A percentile compares a stretch with the other conserved stretches of the same genome.
These are phyloP conservation scores for Anthopleura xanthogrammica DNA, from an alignment of 92 coral and sea anemone genomes.

Conservation along the genomic window DNA sequence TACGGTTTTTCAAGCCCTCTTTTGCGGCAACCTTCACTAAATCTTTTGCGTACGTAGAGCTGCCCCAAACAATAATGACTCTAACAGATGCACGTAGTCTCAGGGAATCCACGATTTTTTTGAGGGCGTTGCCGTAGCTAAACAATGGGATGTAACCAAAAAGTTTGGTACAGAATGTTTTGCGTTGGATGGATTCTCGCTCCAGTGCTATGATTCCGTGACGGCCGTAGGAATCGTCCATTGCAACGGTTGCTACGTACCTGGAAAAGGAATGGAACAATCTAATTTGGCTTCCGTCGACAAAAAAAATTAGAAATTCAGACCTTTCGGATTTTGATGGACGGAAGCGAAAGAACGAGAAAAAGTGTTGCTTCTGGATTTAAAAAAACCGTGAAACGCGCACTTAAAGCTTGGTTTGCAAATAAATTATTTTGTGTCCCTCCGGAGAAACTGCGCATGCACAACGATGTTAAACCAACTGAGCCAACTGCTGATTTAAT, in stretches of 20 bases:
- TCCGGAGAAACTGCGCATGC: no score
- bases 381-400: no score
- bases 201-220: constrained; percentile 54
- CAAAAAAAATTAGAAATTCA: no score
- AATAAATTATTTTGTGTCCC: no score
- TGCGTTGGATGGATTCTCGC: constrained; percentile 35
- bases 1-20: constrained; percentile 33
- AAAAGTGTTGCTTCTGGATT: no score
- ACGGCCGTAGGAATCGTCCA: constrained; percentile 61
- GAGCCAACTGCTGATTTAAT: not conserved
- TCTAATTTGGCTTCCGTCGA: no score
- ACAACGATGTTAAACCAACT: no score
- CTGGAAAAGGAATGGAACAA: not conserved
- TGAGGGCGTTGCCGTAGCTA: constrained; percentile 24
- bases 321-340: no score
- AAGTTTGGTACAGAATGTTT: constrained; percentile 48
- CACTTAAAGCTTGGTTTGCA: no score
- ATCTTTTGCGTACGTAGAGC: constrained; percentile 29
- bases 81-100: constrained; percentile 35
- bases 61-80: constrained; percentile 50
- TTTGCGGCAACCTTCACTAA: constrained; percentile 32
- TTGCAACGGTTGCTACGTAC: constrained; percentile 56
- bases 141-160: constrained; percentile 50
- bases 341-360: no score
- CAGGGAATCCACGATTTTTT: constrained; percentile 32